These are phyloP conservation scores for Struthidea cinerea DNA, from an alignment of 2,113 vertebrate species.

Conservation along the genomic window DNA sequence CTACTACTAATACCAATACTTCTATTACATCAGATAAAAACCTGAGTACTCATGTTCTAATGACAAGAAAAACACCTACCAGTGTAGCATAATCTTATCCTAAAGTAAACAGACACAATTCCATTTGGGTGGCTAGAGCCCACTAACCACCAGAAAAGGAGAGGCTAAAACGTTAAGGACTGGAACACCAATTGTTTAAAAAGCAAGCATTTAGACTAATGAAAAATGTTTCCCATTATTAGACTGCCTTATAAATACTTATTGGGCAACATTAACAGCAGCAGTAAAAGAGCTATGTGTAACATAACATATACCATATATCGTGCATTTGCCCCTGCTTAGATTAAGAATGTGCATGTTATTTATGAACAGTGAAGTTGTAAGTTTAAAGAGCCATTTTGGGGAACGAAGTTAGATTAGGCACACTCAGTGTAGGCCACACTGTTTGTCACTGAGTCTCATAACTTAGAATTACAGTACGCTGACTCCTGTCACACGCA, in stretches of 20 bases:
- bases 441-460: background rate
- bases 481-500: background rate
- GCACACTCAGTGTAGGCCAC: background rate
- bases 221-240: background rate
- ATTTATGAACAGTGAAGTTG: constrained; percentile 31
- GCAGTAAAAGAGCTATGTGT: background rate
- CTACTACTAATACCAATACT: background rate
- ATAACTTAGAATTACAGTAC: background rate
- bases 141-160: background rate
- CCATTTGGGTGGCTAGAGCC: background rate
- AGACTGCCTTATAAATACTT: background rate
- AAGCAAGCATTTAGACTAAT: background rate
- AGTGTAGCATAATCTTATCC: background rate
- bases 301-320: background rate
- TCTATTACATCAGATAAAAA: background rate
- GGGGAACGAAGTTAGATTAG: background rate
- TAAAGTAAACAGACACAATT: background rate
- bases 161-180: background rate
- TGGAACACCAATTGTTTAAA: background rate
- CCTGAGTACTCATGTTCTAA: background rate
- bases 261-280: background rate
- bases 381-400: constrained; percentile 21
- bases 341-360: background rate
- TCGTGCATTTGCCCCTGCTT: background rate
- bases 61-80: background rate